Evolutionary conservation across 2,888 invertebrate genomes (phyloP).

Genomic region (Anarsia innoxiella): DNA sequence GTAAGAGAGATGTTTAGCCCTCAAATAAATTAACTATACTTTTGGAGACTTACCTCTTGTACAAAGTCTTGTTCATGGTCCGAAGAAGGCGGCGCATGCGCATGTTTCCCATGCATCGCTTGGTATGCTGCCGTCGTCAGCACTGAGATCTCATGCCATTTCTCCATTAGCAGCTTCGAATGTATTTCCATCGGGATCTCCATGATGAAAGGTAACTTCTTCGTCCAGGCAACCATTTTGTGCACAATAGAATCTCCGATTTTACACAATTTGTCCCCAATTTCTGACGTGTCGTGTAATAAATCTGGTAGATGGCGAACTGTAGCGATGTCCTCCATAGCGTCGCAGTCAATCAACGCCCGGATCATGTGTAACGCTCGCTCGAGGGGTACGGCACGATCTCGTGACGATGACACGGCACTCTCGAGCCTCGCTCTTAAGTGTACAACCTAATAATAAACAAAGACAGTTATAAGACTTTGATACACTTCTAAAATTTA

Average conservation of each 20-base stretch:
- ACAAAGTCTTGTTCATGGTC: constrained; percentile 85
- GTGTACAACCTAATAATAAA: constrained; percentile 87
- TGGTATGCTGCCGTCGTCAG: constrained; percentile 95
- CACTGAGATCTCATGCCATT: constrained; percentile 98
- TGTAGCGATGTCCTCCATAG: constrained; percentile 96
- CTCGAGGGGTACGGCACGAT: constrained; percentile 87
- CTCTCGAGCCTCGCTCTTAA: constrained; percentile 91
- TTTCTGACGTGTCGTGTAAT: constrained; percentile 92
- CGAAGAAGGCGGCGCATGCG: constrained; percentile 60
- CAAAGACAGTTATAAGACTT: constrained; percentile 23
- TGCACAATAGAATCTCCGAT: constrained; percentile 98
- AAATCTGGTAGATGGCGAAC: constrained; percentile 92
- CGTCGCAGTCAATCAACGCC: constrained; percentile 96
- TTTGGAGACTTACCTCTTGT: constrained; percentile 81
- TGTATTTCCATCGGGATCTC: constrained; percentile 97
- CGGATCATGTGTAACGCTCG: constrained; percentile 92
- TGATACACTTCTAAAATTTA: background rate
- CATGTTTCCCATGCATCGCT: constrained; percentile 85
- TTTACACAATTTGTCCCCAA: constrained; percentile 93
- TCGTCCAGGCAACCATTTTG: constrained; percentile 99
- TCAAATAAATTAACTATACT: constrained; percentile 5
- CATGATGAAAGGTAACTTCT: constrained; percentile 96
- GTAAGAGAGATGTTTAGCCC: background rate
- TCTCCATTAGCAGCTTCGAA: constrained; percentile 95
- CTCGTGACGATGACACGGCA: constrained; percentile 89